Evolutionary conservation across 2,888 invertebrate species (phyloP), one percentile per base, ranked within the genome.

Genomic region (Lasioglossum figueresi): DNA sequence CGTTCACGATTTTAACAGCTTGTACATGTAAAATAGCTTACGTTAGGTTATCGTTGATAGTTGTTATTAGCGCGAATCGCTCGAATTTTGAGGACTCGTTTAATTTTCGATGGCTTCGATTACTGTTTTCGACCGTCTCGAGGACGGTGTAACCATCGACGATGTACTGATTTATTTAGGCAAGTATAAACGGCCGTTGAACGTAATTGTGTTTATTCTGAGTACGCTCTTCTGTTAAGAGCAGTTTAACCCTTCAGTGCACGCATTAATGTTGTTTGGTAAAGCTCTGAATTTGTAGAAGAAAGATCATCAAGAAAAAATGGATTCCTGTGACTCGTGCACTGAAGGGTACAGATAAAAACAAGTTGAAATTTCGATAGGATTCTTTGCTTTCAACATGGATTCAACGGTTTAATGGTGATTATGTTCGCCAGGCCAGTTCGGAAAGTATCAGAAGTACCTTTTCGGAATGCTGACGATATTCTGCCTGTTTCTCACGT

Each of bases 391-490:
- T 52, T 2, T 59, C 14, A 59, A 0, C 34, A 63, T 31, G 19
- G 19, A 63, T 31, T 63, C 16, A 16, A 6, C 1, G 16, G 5
- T 12, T 19, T 23, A 19, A 23, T 4, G 34, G 10, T 34, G 34
- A 37, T 66, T 34, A 19, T 2, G 0, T 45, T 91, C 66, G 79
- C 34, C 93, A 87, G 94, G 94, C 45, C 94, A 94, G 76, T 95
- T 95, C 80, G 94, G 94, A 6, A 73, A 84, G 8, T 94, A 94
- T 82, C 95, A 95, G 83, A 94, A 91, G 76, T 88, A 91, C n/a
- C 91, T 94, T 14, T 94, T 94, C 80, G 34, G 91, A 56, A 82
- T 93, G 86, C 89, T 94, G 59, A 92, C 94, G 75, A 93, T 95
- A 1, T 95, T 95, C 82, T 92, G 93, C 75, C 90, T 93, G 40